Base-by-base conservation (phyloP, 2,113 vertebrate species). In the Nettapus auritus region DNA sequence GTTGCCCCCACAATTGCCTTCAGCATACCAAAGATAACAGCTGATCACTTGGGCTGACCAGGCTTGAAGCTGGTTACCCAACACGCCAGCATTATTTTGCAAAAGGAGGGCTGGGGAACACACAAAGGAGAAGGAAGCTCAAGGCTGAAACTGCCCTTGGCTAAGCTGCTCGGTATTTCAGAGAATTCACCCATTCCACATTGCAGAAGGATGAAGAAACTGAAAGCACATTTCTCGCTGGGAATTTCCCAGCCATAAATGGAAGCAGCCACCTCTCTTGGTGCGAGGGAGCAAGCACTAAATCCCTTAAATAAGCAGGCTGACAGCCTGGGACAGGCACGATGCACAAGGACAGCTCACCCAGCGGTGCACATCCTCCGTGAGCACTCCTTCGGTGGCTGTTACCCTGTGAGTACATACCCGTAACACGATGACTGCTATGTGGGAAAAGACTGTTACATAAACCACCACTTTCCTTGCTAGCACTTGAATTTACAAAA, bases 211-310 rank as follows among this genome's bases (percentile, higher is more conserved):
- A 91, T 83, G 83, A 94, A 69, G 81, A 90, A 70, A 82, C 31
- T 0, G 4, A 94, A 64, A 52, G 71, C 31, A 15, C 10, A 4
- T 82, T 90, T 88, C 86, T 56, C 86, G 69, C 59, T 18, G 82
- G 88, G 91, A 82, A 82, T 64, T 94, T 80, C 91, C 85, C 94
- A 88, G 79, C 88, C 94, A 52, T 91, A 95, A 95, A 96, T 86
- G 82, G 96, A 91, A 91, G 79, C 68, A 86, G 60, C 20, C 15
- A 5, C 33, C 64, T 75, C 85, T 74, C 44, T 31, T 3, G n/a
- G 48, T 20, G 36, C 26, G 22, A n/a, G 29, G 22, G 55, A 94
- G 21, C 31, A 70, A 44, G 48, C 11, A 31, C 14, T 69, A 48
- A 25, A 42, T 13, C 66, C 64, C 69, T 68, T 63, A 77, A 86